Base-by-base conservation (phyloP, 2,888 invertebrate genomes). In the Pyrocoelia pectoralis region DNA sequence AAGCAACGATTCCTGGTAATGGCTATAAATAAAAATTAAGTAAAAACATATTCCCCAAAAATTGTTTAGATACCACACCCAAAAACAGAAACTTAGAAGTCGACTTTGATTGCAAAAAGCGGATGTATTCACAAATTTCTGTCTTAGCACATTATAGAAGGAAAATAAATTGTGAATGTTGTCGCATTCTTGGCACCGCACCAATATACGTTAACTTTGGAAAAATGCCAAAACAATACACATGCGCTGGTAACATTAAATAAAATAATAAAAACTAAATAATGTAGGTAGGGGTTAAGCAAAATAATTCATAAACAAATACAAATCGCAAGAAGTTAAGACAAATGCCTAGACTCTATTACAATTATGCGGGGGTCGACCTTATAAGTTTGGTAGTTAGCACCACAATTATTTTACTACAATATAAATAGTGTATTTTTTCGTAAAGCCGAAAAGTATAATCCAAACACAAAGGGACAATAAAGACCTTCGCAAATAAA, bases 111-210 rank as follows among this genome's bases (percentile, higher is more conserved):
- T 55, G 24, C 48, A 38, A 18, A 61, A 54, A 51, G 48, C 55
- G 51, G 56, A 61, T 61, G 60, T 61, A 46, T 19, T 33, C 51
- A 43, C 51, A 61, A 19, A 52, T 61, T 56, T 55, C 50, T 49
- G 56, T 24, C 41, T 55, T 56, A 61, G 56, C 41, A 43, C 38
- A 6, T 33, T 33, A 56, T 28, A 51, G 54, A 64, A 64, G 56
- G 41, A 46, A 50, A 79, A 76, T 77, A 78, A 76, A 78, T 72
- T 80, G 75, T 75, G 72, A 75, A 73, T 73, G 72, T 73, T 79
- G 79, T 80, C 81, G 79, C 80, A 82, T 82, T 81, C 81, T 81
- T 82, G 81, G 81, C 81, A 81, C 66, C 19, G 54, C 50, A 67
- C 64, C 52, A 49, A 49, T 58, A 38, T 58, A 24, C 24, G 61